Base-by-base conservation (phyloP, 2,113 vertebrate species). In the Tyto alba region DNA sequence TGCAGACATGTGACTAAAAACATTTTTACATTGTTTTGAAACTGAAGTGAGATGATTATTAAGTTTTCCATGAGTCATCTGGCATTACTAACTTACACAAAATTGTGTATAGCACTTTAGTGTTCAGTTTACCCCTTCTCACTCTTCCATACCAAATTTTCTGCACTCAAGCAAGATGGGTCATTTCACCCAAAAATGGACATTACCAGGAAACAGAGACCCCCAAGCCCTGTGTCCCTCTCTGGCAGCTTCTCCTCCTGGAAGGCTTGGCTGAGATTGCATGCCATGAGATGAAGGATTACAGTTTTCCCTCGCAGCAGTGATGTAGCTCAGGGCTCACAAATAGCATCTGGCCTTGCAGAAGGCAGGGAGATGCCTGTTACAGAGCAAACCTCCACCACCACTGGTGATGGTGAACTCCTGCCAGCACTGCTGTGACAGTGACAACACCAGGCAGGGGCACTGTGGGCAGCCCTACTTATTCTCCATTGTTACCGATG, bases 21-120 rank as follows among this genome's bases (percentile, higher is more conserved):
- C 26, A 56, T 86, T 90, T 88, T 88, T 83, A 93, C 63, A 55
- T 66, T 92, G 72, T 94, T 95, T 95, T 96, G 85, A 96, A 94
- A 90, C 26, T 18, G 11, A 80, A 80, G 50, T 74, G 75, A 94
- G 72, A 55, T 76, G 68, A 92, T 92, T 89, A 94, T 87, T 87
- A 95, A 80, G 59, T 88, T 95, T 94, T 94, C 96, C 88, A 84
- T 95, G 86, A 95, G 83, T 95, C 95, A 96, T 86, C 48, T 96
- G 93, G 56, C 77, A 59, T 85, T 90, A 55, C 38, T 56, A 72
- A 78, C 41, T 88, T 63, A 67, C 30, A 60, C 47, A 68, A 77
- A 72, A 85, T 60, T 81, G 30, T 72, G 86, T 59, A 38, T 36
- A 81, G 56, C 38, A 29, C 45, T 93, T 80, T 79, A n/a, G 9